phyloP scores from a whole-genome alignment of 2,113 vertebrate species.

The Sigmodon hispidus region DNA sequence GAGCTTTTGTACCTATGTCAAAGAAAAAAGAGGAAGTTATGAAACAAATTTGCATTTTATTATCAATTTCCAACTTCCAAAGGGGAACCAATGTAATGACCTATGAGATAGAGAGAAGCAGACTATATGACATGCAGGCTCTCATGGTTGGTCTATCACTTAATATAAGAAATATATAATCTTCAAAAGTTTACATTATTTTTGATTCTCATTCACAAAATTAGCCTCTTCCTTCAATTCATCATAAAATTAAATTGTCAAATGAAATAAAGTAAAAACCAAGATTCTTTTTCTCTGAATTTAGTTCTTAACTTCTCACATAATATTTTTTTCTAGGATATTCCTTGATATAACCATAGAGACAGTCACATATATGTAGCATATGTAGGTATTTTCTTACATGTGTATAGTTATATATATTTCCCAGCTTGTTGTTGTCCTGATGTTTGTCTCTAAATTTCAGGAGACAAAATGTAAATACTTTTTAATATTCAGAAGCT shows the following conservation, averaged over 20 bases:
- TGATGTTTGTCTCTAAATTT: background rate
- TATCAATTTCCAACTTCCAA: background rate
- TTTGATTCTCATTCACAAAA: constrained; percentile 17
- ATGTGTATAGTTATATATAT: background rate
- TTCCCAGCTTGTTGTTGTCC: background rate
- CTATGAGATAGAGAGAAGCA: background rate
- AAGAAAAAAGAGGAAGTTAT: background rate
- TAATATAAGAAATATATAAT: background rate
- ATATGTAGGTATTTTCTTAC: background rate
- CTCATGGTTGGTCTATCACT: background rate
- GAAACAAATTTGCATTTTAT: background rate
- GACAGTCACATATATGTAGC: background rate
- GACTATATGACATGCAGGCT: background rate
- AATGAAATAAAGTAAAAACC: background rate
- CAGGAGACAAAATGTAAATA: background rate
- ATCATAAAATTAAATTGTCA: background rate
- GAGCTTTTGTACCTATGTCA: background rate
- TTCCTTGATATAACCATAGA: background rate
- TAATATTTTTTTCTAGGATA: background rate
- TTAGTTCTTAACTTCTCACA: background rate
- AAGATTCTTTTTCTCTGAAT: background rate
- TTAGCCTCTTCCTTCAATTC: constrained; percentile 36
- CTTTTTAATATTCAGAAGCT: background rate
- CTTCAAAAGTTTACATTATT: background rate
- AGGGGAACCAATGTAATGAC: background rate